Evolutionary conservation across 2,113 vertebrate species (phyloP).

Genomic region (Phaethornis superciliosus): DNA sequence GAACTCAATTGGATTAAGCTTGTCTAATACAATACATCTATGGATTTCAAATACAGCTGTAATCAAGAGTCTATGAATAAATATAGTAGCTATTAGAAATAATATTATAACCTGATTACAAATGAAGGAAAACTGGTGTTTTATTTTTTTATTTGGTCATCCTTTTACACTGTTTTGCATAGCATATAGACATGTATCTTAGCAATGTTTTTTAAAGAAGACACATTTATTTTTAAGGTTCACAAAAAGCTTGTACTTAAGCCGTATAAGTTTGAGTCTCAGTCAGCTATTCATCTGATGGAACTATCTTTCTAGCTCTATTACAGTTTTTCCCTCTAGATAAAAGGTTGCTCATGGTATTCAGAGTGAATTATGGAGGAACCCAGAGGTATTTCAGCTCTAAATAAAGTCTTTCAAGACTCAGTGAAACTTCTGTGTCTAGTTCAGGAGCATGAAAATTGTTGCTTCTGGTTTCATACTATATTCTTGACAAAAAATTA

Average conservation of each 20-base stretch:
- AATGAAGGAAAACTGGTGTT: rapidly evolving
- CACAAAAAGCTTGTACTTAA: neutral
- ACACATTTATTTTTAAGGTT: neutral
- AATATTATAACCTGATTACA: neutral
- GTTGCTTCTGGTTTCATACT: neutral
- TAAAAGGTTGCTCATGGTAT: neutral
- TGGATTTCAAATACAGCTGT: neutral
- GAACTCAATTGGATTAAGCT: neutral
- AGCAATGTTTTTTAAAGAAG: neutral
- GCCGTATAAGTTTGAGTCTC: neutral
- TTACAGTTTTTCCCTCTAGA: neutral
- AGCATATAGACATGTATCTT: neutral
- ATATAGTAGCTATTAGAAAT: neutral
- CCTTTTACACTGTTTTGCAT: neutral
- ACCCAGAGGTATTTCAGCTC: neutral
- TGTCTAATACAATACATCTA: neutral
- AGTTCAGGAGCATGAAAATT: neutral
- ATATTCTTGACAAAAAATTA: neutral
- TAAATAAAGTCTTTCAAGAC: neutral
- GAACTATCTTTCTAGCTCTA: neutral
- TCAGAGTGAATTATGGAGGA: neutral
- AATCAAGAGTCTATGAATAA: neutral
- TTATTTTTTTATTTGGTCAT: neutral
- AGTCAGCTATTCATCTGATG: conserved; percentile 11
- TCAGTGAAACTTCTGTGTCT: neutral